phyloP scores from a whole-genome alignment of 35 echinoderm and acorn worm genomes.

The Holothuria glaberrima region DNA sequence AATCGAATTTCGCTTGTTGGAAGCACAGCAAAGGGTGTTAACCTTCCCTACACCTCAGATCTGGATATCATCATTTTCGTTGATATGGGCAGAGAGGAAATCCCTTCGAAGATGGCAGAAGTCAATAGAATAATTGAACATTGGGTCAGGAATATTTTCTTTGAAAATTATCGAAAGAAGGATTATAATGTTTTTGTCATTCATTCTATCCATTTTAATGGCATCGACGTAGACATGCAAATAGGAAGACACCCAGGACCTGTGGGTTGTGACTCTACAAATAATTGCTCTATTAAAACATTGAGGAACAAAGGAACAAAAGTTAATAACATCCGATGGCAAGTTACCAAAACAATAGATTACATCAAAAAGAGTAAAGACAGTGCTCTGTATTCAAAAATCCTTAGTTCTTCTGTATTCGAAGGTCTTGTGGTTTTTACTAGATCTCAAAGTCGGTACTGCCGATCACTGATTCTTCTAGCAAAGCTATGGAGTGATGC shows the following conservation, averaged over 20 bases:
- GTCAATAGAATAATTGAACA: background rate
- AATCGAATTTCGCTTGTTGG: conserved; percentile 27
- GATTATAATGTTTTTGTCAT: background rate
- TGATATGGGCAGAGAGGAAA: background rate
- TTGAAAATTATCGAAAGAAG: background rate
- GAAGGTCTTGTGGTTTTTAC: conserved; percentile 33
- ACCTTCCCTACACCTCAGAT: background rate
- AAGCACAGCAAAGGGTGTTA: conserved; percentile 4
- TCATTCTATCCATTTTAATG: background rate
- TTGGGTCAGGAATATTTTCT: background rate
- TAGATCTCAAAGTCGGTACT: background rate
- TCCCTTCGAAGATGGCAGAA: background rate
- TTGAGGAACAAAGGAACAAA: background rate
- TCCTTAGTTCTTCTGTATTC: conserved; percentile 4
- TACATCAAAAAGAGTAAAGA: background rate
- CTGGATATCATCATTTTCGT: conserved; percentile 29
- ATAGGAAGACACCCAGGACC: background rate
- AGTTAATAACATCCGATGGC: background rate
- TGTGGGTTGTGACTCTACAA: background rate
- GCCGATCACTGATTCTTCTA: conserved; percentile 15
- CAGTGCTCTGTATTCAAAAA: background rate
- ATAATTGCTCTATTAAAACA: background rate
- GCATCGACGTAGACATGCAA: conserved; percentile 5
- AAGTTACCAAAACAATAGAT: background rate
- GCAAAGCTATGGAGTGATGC: conserved; percentile 11